Evolutionary conservation across 2,888 invertebrate genomes (phyloP), one percentile per base, ranked within the genome.

Genomic region (Rhynchonema sp.): DNA sequence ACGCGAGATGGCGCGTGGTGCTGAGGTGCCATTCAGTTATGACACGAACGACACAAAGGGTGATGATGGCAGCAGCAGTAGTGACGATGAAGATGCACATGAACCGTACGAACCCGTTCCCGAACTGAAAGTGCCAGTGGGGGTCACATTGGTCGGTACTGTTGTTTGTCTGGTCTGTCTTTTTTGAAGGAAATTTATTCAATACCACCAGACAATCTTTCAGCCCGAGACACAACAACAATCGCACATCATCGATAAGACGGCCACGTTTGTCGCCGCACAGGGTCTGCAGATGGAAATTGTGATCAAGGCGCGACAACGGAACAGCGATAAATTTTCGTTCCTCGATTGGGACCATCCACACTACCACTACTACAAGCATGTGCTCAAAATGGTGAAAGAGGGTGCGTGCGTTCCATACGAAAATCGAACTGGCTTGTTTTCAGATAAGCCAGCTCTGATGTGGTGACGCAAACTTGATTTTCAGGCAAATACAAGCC

Each of bases 251-350:
- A 91, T 98, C 68, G 91, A 92, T 72, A 91, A 90, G 76, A 99
- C 80, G 0, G 79, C 80, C 1, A 63, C 66, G 52, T 80, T 80
- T 68, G 75, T 80, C 22, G 75, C 75, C 1, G 80, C 82, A 57
- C 91, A 94, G 72, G 96, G 96, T 0, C 81, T 84, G 9, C 98
- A 98, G 77, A 94, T 98, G 94, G 98, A 98, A 78, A 92, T 98
- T 66, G 80, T 98, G 20, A 84, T 98, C 66, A 96, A 96, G 76
- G 88, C 94, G 2, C 98, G 96, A 76, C 98, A 98, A 75, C 81
- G 68, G 30, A 65, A 66, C 27, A 68, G 69, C 77, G 80, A 84
- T 0, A 87, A 91, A 77, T 98, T 98, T 77, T 81, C 84, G 65
- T 98, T 98, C 77, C 79, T 98, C 62, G 85, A 87, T 61, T 86